These are phyloP conservation scores for Polietes domitor DNA, from an alignment of 2,888 invertebrate genomes.

Conservation along the genomic window DNA sequence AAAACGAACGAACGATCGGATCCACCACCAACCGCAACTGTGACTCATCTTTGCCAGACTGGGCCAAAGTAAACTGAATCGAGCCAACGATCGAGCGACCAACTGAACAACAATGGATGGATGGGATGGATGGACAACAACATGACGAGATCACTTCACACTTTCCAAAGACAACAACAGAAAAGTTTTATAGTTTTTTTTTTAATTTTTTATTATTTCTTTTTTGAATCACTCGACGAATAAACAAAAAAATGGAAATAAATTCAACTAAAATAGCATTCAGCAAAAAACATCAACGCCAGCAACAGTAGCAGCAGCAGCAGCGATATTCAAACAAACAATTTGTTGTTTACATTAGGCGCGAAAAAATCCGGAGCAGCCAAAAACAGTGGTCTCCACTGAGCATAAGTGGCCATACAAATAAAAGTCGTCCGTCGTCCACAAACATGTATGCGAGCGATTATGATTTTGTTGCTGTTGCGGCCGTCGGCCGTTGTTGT, in stretches of 20 bases:
- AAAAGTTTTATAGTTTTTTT: slow-evolving; percentile 7
- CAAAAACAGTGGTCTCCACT: not conserved
- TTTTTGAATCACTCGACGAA: not conserved
- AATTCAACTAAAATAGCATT: slow-evolving; percentile 15
- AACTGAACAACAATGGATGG: too few relatives aligned
- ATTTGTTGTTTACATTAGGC: slow-evolving; percentile 38
- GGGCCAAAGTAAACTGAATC: not conserved
- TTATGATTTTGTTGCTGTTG: slow-evolving; percentile 20
- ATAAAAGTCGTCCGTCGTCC: slow-evolving; percentile 11
- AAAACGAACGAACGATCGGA: slow-evolving; percentile 21
- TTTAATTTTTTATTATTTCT: too few relatives aligned
- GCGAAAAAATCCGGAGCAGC: slow-evolving; percentile 9
- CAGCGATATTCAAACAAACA: slow-evolving; percentile 17
- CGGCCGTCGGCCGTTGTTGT: not conserved
- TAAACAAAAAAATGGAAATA: slow-evolving; percentile 19
- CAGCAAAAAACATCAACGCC: slow-evolving; percentile 9
- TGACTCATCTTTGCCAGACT: slow-evolving; percentile 32
- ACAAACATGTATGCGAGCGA: slow-evolving; percentile 8
- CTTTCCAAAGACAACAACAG: not conserved
- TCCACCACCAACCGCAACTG: not conserved
- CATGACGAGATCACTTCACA: slow-evolving; percentile 42
- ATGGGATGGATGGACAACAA: slow-evolving; percentile 17
- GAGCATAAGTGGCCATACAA: slow-evolving; percentile 4
- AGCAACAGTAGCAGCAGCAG: too few relatives aligned
- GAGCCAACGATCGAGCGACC: not conserved